A percentile compares a stretch with the other conserved stretches of the same genome.
Conservation (phyloP, 2,113 vertebrate genomes). For the Poecile atricapillus region DNA sequence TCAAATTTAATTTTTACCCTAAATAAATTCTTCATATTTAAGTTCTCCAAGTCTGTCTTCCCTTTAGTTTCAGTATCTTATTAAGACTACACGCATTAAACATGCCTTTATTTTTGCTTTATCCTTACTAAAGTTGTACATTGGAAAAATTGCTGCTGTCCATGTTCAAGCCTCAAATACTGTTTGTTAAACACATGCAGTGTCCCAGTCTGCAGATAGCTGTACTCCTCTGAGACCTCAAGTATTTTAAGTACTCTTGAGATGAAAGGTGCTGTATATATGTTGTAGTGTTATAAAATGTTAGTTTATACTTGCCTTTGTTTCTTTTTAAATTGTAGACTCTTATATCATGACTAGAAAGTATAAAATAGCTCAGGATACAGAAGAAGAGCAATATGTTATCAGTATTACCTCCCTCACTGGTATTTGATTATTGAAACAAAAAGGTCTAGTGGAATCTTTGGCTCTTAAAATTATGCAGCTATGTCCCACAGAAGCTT, state of each 20-base stretch:
- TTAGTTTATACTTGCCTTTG: neutral
- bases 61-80: neutral
- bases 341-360: neutral
- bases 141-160: neutral
- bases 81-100: neutral
- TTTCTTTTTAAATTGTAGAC: neutral
- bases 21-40: neutral
- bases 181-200: neutral
- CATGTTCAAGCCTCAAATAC: neutral
- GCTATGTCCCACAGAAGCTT: neutral
- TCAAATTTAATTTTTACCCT: neutral
- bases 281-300: neutral
- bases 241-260: neutral
- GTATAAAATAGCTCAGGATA: neutral
- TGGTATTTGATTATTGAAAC: conserved; percentile 20
- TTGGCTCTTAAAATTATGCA: conserved; percentile 38
- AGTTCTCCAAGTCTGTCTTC: neutral
- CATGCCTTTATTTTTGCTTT: neutral
- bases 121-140: neutral
- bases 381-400: neutral
- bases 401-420: neutral
- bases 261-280: neutral
- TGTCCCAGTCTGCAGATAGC: neutral
- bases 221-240: neutral
- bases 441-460: conserved; percentile 4